phyloP scores from a whole-genome alignment of 1,140 invertebrate species.

The Goniozus legneri region DNA sequence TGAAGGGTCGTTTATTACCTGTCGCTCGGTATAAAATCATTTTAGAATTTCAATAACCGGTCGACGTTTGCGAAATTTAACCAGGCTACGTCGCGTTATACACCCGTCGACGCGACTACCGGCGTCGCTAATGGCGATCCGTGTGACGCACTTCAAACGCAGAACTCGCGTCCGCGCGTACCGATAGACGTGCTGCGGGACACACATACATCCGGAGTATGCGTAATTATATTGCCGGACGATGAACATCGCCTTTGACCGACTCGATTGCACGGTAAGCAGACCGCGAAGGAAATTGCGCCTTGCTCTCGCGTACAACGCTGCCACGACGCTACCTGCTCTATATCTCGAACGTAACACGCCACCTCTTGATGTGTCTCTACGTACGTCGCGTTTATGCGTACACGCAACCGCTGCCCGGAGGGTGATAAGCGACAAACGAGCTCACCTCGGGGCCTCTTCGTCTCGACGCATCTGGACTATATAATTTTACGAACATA shows the following conservation, averaged over 20 bases:
- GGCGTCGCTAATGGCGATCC: constrained; percentile 39
- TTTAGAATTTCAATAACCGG: constrained; percentile 47
- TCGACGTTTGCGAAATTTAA: neutral
- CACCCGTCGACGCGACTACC: neutral
- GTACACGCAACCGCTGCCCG: too few relatives aligned
- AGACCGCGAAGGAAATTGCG: constrained; percentile 43
- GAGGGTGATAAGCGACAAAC: too few relatives aligned
- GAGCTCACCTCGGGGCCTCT: too few relatives aligned
- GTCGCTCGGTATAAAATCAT: constrained; percentile 50
- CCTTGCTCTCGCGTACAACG: too few relatives aligned
- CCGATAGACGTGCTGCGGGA: constrained; percentile 22
- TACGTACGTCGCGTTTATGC: too few relatives aligned
- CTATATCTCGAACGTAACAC: too few relatives aligned
- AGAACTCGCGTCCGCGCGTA: constrained; percentile 34
- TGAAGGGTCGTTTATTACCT: constrained; percentile 45
- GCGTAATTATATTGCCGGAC: constrained; percentile 46
- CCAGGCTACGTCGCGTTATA: neutral
- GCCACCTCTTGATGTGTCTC: too few relatives aligned
- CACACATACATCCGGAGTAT: constrained; percentile 6
- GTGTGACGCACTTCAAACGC: constrained; percentile 44
- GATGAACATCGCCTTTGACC: constrained; percentile 45
- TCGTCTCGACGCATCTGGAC: too few relatives aligned
- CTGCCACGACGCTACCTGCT: too few relatives aligned
- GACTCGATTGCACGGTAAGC: constrained; percentile 44
- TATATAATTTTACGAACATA: too few relatives aligned